These are phyloP conservation scores for Esox lucius DNA, from an alignment of 2,797 vertebrate species.

Conservation along the genomic window DNA sequence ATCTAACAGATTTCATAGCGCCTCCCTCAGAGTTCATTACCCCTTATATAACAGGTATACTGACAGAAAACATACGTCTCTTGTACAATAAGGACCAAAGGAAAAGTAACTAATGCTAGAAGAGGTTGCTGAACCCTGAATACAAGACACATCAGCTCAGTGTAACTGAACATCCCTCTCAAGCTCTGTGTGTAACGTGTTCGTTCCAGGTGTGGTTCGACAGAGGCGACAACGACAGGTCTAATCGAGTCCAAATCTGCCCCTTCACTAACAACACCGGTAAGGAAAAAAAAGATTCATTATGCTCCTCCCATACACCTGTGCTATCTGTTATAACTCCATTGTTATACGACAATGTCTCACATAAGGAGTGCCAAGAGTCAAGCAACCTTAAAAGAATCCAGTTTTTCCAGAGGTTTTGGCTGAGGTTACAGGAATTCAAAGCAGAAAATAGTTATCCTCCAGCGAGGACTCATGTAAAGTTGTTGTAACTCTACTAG, in stretches of 20 bases:
- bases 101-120: too few species aligned
- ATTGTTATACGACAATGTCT: too few species aligned
- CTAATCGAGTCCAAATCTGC: conserved; percentile 51
- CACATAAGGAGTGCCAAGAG: too few species aligned
- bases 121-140: background rate
- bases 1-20: too few species aligned
- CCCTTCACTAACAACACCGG: conserved; percentile 61
- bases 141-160: background rate
- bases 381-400: too few species aligned
- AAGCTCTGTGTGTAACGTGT: conserved; percentile 12
- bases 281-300: conserved; percentile 30
- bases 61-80: background rate
- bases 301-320: background rate
- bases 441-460: too few species aligned
- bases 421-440: too few species aligned
- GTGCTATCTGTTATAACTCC: background rate
- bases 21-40: too few species aligned
- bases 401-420: too few species aligned
- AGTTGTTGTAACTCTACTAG: background rate
- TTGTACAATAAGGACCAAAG: too few species aligned
- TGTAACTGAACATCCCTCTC: background rate
- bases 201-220: conserved; percentile 63
- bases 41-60: background rate
- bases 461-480: too few species aligned
- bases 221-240: conserved; percentile 4